Evolutionary conservation across 2,113 vertebrate genomes (phyloP), one percentile per base, ranked within the genome.

Genomic region (Pachypanchax playfairii): DNA sequence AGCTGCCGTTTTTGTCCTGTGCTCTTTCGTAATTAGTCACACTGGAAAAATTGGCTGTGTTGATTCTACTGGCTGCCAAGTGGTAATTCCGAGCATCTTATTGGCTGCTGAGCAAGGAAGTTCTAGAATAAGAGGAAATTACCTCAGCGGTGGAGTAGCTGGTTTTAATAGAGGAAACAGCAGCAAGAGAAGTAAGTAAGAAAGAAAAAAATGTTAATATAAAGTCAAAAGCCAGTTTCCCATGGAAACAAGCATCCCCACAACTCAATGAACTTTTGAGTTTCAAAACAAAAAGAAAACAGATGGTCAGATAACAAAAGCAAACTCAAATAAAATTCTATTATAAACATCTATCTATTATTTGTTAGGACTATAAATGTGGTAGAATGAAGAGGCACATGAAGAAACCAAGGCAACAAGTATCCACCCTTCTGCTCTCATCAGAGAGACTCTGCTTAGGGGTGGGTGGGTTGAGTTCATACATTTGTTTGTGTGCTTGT

Each of bases 351-450:
- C 35, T 67, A 53, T 74, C 58, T 54, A 66, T 4, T 29, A 26
- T 72, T 53, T 71, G 65, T 62, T 66, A 78, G 50, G 52, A 68
- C 72, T 76, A 73, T 69, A 50, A 38, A 26, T 82, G 54, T 73
- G 69, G 52, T 77, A 82, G 70, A 88, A 80, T 83, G 42, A 79
- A 83, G 80, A 88, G 88, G 87, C 88, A 90, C 85, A 56, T 87
- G 71, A 88, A 85, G 84, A 86, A 90, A 86, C 79, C 82, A 88
- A 87, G 86, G 88, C 86, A 90, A 80, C 80, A 17, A 73, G 73
- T 63, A 39, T 42, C 72, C 59, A 72, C 75, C 48, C 57, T 70
- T 75, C 63, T 14, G 2, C 52, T 36, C 76, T 53, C 62, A 39
- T 25, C 52, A 74, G 51, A 57, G 73, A 68, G 50, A 62, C 75